phyloP scores from a whole-genome alignment of 2,888 invertebrate genomes.

The Sinhomidia bicolor region DNA sequence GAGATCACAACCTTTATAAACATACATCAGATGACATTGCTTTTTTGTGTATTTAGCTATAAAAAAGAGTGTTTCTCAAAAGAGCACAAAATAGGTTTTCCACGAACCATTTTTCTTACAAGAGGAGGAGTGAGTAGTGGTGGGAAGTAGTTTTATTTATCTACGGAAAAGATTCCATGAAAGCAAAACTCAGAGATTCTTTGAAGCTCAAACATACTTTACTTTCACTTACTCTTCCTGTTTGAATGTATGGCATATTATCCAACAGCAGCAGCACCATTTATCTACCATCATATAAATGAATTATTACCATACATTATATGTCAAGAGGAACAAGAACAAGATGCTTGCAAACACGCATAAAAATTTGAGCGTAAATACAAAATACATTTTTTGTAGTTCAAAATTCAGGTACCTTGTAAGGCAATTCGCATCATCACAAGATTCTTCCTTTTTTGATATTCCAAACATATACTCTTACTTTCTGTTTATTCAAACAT shows the following conservation, averaged over 20 bases:
- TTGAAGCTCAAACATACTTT: conserved; percentile 13
- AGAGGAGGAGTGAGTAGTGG: too few relatives aligned
- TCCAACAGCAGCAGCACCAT: not conserved
- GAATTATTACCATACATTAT: conserved; percentile 34
- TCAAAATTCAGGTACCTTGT: conserved; percentile 25
- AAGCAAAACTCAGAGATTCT: not conserved
- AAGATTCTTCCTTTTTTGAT: not conserved
- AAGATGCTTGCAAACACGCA: not conserved
- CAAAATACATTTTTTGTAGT: not conserved
- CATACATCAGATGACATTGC: not conserved
- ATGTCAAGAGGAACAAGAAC: too few relatives aligned
- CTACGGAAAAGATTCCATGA: not conserved
- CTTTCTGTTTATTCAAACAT: conserved; percentile 32
- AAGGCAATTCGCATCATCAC: conserved; percentile 16
- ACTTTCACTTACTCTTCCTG: not conserved
- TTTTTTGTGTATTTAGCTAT: conserved; percentile 1
- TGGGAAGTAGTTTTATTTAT: conserved; percentile 1
- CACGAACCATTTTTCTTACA: not conserved
- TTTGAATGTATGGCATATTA: too few relatives aligned
- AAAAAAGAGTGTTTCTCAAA: not conserved
- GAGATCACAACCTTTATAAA: conserved; percentile 3
- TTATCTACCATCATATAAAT: conserved; percentile 9
- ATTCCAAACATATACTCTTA: not conserved
- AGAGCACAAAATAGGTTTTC: not conserved
- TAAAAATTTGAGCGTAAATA: conserved; percentile 20